Percentiles rank a stretch among this genome's conserved stretches.
Conservation (phyloP, 2,888 invertebrate species). For the Gymnoscelis rufifasciata region DNA sequence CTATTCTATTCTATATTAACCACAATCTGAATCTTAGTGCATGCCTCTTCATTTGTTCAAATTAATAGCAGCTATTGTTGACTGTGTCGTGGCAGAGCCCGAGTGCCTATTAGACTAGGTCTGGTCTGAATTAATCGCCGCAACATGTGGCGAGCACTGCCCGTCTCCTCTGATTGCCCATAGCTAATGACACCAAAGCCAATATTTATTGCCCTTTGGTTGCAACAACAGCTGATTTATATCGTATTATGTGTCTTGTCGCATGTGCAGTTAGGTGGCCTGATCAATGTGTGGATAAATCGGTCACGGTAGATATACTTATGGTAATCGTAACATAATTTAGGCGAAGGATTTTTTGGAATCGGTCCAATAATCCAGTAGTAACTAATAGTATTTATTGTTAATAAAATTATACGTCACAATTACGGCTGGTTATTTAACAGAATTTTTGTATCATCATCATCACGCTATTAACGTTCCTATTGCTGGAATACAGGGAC, state of each 20-base stretch:
- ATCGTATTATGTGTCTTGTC: conserved; percentile 1
- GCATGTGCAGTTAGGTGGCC: conserved; percentile 2
- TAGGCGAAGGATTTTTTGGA: no score
- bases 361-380: no score
- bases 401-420: no score
- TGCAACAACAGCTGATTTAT: conserved; percentile 1
- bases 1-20: neutral
- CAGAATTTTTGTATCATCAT: no score
- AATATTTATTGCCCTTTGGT: conserved; percentile 13
- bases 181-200: conserved; percentile 17
- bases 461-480: no score
- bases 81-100: neutral
- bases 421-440: no score
- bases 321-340: no score
- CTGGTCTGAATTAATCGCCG: conserved; percentile 19
- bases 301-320: no score
- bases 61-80: neutral
- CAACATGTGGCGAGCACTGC: conserved; percentile 17
- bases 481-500: no score
- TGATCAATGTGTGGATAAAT: no score
- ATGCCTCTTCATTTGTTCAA: neutral
- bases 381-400: no score
- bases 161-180: conserved; percentile 15
- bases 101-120: neutral
- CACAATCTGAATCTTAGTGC: neutral